A percentile compares a stretch with the other conserved stretches of the same genome.
Conservation (phyloP, 2,797 vertebrate species). For the Manis pentadactyla region DNA sequence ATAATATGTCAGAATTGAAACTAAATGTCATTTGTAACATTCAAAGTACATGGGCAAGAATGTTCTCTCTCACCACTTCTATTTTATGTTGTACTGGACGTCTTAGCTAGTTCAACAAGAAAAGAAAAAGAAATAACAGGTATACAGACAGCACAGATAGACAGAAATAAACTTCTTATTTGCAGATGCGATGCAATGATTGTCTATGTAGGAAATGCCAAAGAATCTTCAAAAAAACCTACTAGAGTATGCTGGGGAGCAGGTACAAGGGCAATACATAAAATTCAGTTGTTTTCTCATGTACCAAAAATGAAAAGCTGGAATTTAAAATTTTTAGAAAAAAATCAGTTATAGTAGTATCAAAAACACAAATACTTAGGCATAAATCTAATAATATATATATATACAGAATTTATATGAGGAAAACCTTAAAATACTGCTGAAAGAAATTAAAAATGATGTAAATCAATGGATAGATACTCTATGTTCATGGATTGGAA, state of each 20-base stretch:
- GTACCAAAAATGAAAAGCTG: neutral
- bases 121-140: neutral
- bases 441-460: neutral
- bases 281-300: neutral
- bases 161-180: neutral
- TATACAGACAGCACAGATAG: neutral
- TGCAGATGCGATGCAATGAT: neutral
- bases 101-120: neutral
- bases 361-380: neutral
- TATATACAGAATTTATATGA: neutral
- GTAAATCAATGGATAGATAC: neutral
- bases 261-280: neutral
- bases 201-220: neutral
- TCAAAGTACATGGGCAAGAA: neutral
- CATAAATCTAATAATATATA: neutral
- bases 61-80: neutral
- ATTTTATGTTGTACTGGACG: neutral
- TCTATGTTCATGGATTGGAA: neutral
- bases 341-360: neutral
- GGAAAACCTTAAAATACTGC: neutral
- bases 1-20: neutral
- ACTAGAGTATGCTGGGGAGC: neutral
- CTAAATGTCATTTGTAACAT: neutral
- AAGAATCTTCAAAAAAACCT: neutral
- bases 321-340: neutral